Percentiles rank a stretch among this genome's conserved stretches.
These are phyloP conservation scores for Hypotaenidia okinawae DNA, from an alignment of 2,797 vertebrate species.

Conservation along the genomic window DNA sequence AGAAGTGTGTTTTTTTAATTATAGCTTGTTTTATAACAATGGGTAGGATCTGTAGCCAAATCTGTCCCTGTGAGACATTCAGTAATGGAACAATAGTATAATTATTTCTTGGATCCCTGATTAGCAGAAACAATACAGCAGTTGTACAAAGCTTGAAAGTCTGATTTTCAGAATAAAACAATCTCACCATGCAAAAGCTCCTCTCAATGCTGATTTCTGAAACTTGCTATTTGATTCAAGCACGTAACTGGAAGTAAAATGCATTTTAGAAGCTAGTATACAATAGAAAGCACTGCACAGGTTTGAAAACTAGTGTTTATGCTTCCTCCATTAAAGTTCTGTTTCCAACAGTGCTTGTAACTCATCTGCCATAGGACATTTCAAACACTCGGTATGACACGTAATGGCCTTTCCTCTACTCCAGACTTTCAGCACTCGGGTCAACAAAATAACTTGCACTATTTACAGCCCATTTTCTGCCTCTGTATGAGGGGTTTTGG, in stretches of 20 bases:
- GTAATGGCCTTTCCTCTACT: neutral
- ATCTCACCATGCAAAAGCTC: neutral
- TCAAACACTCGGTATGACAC: neutral
- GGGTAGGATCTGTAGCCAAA: conserved; percentile 33
- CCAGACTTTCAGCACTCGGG: neutral
- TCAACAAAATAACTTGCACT: neutral
- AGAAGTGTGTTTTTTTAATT: conserved; percentile 46
- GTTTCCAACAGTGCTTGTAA: neutral
- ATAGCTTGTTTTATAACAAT: conserved; percentile 46
- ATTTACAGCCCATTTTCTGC: neutral
- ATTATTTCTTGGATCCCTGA: conserved; percentile 50
- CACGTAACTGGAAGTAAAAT: neutral
- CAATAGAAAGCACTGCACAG: neutral
- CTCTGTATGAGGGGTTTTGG: neutral
- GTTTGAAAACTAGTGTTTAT: neutral
- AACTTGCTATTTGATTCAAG: neutral
- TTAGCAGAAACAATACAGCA: conserved; percentile 50
- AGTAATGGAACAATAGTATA: neutral
- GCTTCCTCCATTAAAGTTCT: neutral
- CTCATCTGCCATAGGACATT: neutral
- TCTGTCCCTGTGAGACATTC: conserved; percentile 36
- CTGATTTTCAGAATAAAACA: conserved; percentile 12
- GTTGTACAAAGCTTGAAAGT: conserved; percentile 1
- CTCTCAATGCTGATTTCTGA: conserved; percentile 20
- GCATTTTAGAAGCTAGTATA: neutral